Conservation (phyloP, 2,888 invertebrate species). For the Sphinx pinastri region DNA sequence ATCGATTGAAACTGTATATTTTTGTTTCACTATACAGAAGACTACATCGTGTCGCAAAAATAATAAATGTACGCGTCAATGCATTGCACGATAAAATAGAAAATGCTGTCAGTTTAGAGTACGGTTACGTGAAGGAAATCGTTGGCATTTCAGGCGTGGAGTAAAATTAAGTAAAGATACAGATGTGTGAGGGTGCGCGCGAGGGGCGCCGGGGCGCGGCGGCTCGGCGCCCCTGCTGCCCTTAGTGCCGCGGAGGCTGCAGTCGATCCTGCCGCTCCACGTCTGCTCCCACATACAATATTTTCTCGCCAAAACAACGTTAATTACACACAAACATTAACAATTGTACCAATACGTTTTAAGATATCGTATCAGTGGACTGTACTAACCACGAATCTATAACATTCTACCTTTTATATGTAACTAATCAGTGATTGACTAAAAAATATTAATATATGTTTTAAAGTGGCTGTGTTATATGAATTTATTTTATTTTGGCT, state of each 20-base stretch:
- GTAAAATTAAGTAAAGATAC: conserved; percentile 76
- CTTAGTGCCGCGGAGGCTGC: conserved; percentile 83
- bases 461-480: conserved; percentile 47
- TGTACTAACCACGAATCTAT: not conserved
- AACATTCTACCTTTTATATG: not conserved
- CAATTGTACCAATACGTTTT: not conserved
- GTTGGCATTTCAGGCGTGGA: conserved; percentile 67
- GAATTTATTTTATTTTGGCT: conserved; percentile 48
- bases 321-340: conserved; percentile 41
- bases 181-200: conserved; percentile 56
- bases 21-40: not conserved
- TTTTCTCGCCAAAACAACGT: conserved; percentile 61
- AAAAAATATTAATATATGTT: not conserved
- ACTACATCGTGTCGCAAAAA: not conserved
- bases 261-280: conserved; percentile 67
- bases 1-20: conserved; percentile 15
- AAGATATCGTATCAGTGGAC: not conserved
- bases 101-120: conserved; percentile 31
- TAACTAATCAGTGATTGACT: conserved; percentile 5
- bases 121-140: conserved; percentile 64
- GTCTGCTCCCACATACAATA: conserved; percentile 65
- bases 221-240: conserved; percentile 49
- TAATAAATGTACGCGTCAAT: not conserved
- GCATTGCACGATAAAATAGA: conserved; percentile 38
- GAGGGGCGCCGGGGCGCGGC: conserved; percentile 46